Base-by-base conservation (phyloP, 2,888 invertebrate species). In the Unio delphinus region DNA sequence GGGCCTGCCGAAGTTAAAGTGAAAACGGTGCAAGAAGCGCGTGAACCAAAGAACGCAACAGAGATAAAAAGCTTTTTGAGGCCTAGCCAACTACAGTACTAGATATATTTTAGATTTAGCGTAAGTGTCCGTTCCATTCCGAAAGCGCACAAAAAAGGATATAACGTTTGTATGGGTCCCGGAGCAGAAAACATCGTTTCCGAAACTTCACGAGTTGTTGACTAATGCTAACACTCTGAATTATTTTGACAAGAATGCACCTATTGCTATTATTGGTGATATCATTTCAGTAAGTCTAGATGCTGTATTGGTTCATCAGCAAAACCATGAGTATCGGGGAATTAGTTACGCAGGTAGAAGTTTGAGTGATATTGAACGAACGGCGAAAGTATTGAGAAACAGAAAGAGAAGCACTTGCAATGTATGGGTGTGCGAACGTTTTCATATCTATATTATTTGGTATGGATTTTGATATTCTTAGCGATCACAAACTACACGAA, bases 341-440 rank as follows among this genome's bases (percentile, higher is more conserved):
- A 72, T 79, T 23, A 61, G n/a, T 34, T 79, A 82, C 65, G 78
- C 73, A 6, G 73, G 77, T 30, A 23, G 75, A 15, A 56, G 54
- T 28, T 69, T 76, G 28, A 71, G 72, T 45, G 1, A 17, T 28
- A 26, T 1, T 26, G 60, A 26, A 60, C 28, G 3, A 26, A 7
- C 23, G 28, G 18, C 7, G 18, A 26, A 57, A 45, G 28, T 80
- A 79, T 61, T 78, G 74, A 1, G 80, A 80, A 61, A 80, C 74
- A 20, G 80, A 82, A 63, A 71, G 72, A 28, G 80, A 81, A 64
- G 79, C 75, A 6, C 63, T 78, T 11, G 62, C 69, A 8, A 20
- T 78, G 73, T 74, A 7, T 83, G 82, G 85, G 79, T 76, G 8
- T 81, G 80, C 72, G 82, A 84, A 64, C 70, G 80, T 4, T 81